Base-by-base conservation (phyloP, 2,888 invertebrate species). In the Neoascia interrupta region DNA sequence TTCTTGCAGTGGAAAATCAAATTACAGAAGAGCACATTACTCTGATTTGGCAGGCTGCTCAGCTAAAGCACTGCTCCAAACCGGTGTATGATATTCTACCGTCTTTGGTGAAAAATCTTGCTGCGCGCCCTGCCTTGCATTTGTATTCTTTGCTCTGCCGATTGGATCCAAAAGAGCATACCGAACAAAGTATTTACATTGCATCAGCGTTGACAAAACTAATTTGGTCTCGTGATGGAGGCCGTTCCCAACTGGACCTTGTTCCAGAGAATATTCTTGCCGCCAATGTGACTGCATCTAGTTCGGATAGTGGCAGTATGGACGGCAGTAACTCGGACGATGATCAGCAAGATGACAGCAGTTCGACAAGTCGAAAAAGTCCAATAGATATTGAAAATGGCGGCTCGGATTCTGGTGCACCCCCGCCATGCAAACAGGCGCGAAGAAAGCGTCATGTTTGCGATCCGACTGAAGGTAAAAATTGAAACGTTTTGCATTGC, bases 1-100 rank as follows among this genome's bases (percentile, higher is more conserved):
- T 97, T 88, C 90, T 98, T 79, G 97, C 97, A 0, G 95, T 97
- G 89, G 97, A 97, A 88, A 95, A 96, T 36, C 92, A 96, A 82
- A 94, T 98, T 34, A 96, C 95, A 0, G 94, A 95, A 64, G 96
- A 96, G 68, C 97, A 98, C 84, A 93, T 98, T 82, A 96, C 97
- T 86, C 91, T 95, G 34, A 96, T 98, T 81, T 98, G 97, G 97
- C 95, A 96, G 82, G 96, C 97, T 0, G 96, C 97, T 0, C 97
- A 97, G 87, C 88, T 97, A 53, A 98, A 98, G 87, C 97, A 98
- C 87, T 98, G 97, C 86, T 95, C 97, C 0, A 94, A 97, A 84
- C 97, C 97, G 81, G 97, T 97, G 75, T 95, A 96, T 86, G 98
- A 98, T 88, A 90, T 97, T 39, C 89, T 98, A 79, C 96, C 96